phyloP scores from a whole-genome alignment of 2,113 vertebrate species.

The Nycticryphes semicollaris region DNA sequence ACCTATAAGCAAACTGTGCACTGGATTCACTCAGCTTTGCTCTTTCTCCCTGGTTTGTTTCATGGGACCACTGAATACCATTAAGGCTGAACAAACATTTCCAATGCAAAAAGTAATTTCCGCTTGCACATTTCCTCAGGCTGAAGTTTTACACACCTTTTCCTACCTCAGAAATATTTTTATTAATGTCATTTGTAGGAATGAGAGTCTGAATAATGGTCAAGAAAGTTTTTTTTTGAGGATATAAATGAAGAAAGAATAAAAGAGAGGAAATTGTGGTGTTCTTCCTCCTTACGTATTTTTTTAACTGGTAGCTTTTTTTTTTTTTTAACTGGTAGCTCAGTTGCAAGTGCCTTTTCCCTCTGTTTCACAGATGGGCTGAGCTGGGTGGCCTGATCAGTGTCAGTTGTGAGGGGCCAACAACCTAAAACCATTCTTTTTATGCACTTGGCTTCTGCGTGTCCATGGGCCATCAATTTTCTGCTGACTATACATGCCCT shows the following conservation, averaged over 20 bases:
- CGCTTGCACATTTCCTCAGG: not conserved
- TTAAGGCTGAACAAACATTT: slow-evolving; percentile 11
- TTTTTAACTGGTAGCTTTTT: not conserved
- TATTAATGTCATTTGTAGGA: not conserved
- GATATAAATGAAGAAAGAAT: not conserved
- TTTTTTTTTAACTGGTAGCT: not conserved
- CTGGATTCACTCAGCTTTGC: not conserved
- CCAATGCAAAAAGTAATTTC: slow-evolving; percentile 32
- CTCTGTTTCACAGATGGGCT: not conserved
- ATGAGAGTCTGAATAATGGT: not conserved
- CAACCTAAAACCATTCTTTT: not conserved
- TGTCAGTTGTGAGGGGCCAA: not conserved
- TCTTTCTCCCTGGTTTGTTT: not conserved
- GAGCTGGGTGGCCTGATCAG: not conserved
- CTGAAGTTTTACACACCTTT: not conserved
- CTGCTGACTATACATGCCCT: not conserved
- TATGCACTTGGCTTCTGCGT: not conserved
- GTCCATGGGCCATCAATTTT: not conserved
- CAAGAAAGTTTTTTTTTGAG: not conserved
- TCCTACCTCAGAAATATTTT: not conserved
- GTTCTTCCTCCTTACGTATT: not conserved
- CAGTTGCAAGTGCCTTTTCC: not conserved
- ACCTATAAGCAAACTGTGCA: not conserved
- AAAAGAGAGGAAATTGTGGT: not conserved
- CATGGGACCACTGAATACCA: not conserved